Base-by-base conservation (phyloP, 2,113 vertebrate species). In the Bubo blakistoni region DNA sequence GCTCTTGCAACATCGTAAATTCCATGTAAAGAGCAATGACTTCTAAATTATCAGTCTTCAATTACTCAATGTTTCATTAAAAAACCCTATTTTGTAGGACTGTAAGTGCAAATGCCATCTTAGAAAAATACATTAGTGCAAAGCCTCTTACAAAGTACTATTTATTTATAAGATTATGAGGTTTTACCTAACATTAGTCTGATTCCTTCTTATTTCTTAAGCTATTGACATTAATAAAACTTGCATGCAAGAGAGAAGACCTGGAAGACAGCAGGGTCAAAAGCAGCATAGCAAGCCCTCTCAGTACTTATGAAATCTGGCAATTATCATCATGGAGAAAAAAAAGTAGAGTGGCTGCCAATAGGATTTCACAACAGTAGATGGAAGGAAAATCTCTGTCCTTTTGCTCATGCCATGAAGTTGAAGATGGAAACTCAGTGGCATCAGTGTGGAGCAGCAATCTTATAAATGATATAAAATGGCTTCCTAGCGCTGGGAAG, bases 1-100 rank as follows among this genome's bases (percentile, higher is more conserved):
- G 26, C n/a, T 94, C 82, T 96, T 96, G 90, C 90, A 90, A 93
- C 85, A 94, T 72, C 54, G 29, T 66, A 30, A 94, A 95, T 92
- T 95, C 82, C 86, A 62, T 81, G 59, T 83, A 88, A 88, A 90
- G 85, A 88, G 65, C 59, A 88, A 70, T 81, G 79, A 76, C 82
- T 81, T 88, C 71, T 66, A 47, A 77, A 90, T 76, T 57, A 61
- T 61, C 78, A 38, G 5, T 94, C 70, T 61, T 77, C 4, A 3
- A 29, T 96, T 96, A 51, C 90, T 88, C 76, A 92, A 74, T 10
- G 27, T 86, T 88, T 90, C 71, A 88, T 86, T 46, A 62, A 78
- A 82, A 95, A 12, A 0, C 4, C 30, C 29, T 52, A 7, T 69
- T 79, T 79, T 70, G 61, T 70, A 65, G 59, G 55, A 70, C 72